Evolutionary conservation across 2,888 invertebrate genomes (phyloP).

Genomic region (Drosophila neutralis): DNA sequence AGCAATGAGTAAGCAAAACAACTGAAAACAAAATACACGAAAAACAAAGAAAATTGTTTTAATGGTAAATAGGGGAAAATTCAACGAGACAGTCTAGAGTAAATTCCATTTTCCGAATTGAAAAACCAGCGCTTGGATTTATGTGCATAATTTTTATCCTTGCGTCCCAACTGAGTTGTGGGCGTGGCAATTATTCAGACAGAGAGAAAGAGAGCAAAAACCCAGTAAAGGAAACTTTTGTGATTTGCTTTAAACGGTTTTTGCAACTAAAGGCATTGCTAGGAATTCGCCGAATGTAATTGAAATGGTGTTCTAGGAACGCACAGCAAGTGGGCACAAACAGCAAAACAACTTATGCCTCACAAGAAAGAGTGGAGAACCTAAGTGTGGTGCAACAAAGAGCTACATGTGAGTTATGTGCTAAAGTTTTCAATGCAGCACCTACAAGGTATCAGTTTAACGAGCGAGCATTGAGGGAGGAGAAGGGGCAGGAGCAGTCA

Average conservation of each 20-base stretch:
- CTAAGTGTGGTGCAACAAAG: not conserved
- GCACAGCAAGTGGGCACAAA: slow-evolving; percentile 2
- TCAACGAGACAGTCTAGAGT: slow-evolving; percentile 10
- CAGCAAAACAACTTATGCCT: slow-evolving; percentile 34
- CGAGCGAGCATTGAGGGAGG: not conserved
- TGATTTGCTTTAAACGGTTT: slow-evolving; percentile 44
- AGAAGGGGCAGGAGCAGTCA: not conserved
- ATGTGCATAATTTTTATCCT: slow-evolving; percentile 76
- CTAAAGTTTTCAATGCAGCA: slow-evolving; percentile 47
- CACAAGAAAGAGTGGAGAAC: not conserved
- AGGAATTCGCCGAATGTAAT: slow-evolving; percentile 55
- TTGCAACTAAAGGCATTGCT: slow-evolving; percentile 39
- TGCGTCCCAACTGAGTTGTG: slow-evolving; percentile 30
- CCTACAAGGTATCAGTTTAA: slow-evolving; percentile 54
- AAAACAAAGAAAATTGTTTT: slow-evolving; percentile 33
- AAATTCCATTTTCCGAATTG: slow-evolving; percentile 58
- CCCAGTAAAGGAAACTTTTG: slow-evolving; percentile 46
- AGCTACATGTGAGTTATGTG: slow-evolving; percentile 42
- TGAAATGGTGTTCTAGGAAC: slow-evolving; percentile 51
- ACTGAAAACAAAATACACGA: slow-evolving; percentile 18
- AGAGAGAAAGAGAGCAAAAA: not conserved
- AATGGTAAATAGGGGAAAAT: slow-evolving; percentile 33
- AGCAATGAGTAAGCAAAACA: slow-evolving; percentile 50
- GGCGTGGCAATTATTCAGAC: slow-evolving; percentile 51
- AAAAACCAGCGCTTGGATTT: slow-evolving; percentile 63